phyloP scores from a whole-genome alignment of 2,888 invertebrate genomes.

The Nudaria mundana region DNA sequence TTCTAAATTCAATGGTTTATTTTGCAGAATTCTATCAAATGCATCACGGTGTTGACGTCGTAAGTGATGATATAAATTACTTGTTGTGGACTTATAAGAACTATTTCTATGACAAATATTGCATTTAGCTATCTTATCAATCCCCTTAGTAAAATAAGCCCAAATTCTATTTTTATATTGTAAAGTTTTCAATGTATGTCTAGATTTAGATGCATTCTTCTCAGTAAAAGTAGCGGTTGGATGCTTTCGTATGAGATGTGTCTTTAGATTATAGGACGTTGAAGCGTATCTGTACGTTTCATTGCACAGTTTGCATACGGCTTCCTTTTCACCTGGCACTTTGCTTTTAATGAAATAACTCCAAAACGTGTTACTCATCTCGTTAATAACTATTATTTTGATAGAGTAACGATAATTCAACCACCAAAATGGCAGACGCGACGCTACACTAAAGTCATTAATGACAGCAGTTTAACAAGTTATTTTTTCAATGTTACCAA shows the following conservation, averaged over 20 bases:
- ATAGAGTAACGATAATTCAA: not conserved
- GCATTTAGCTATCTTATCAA: not conserved
- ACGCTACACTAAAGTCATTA: not conserved
- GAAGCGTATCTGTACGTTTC: not conserved
- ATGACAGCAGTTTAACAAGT: no score
- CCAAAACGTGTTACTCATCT: conserved; percentile 1
- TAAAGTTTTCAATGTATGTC: not conserved
- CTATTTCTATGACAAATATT: not conserved
- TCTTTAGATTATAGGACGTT: conserved; percentile 2
- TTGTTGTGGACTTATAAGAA: not conserved
- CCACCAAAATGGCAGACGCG: not conserved
- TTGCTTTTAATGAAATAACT: not conserved
- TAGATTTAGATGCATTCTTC: not conserved
- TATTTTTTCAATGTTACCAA: no score
- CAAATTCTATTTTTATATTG: not conserved
- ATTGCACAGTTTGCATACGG: not conserved
- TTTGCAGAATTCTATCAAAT: not conserved
- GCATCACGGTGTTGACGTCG: not conserved
- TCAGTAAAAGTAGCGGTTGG: not conserved
- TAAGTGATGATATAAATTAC: conserved; percentile 1
- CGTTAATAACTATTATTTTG: conserved; percentile 1
- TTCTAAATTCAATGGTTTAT: not conserved
- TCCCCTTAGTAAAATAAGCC: conserved; percentile 1
- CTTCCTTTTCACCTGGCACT: not conserved
- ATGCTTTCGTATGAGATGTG: conserved; percentile 1